phyloP scores from a whole-genome alignment of 2,797 vertebrate species.

The Fringilla coelebs region DNA sequence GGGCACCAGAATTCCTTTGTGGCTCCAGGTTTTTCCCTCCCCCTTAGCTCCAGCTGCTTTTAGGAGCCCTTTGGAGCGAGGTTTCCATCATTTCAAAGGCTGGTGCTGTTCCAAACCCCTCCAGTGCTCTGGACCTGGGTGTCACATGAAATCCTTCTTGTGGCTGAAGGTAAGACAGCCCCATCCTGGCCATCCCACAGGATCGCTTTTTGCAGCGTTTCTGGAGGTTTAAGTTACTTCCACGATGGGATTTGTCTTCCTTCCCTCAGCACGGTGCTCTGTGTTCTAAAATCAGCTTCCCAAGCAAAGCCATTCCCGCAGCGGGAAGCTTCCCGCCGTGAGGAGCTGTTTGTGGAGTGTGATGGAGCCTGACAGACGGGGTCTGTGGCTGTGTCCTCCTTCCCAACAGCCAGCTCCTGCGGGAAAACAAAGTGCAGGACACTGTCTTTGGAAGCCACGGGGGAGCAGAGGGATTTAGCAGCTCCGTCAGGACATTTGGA shows the following conservation, averaged over 20 bases:
- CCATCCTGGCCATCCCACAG: background rate
- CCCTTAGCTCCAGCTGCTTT: background rate
- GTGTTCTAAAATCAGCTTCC: background rate
- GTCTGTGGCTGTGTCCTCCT: background rate
- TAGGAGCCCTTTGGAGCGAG: fast-evolving
- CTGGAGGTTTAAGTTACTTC: background rate
- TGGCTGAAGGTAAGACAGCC: background rate
- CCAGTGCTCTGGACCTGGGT: background rate
- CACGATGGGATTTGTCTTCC: background rate
- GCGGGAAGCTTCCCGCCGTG: fast-evolving
- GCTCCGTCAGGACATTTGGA: fast-evolving
- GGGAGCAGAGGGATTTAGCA: background rate
- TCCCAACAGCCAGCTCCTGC: background rate
- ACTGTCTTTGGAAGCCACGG: background rate
- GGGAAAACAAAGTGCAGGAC: background rate
- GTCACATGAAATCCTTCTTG: background rate
- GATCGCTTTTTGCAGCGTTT: background rate
- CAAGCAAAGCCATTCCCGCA: background rate
- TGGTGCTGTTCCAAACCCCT: background rate
- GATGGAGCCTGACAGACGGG: background rate
- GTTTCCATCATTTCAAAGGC: background rate
- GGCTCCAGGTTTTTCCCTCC: background rate
- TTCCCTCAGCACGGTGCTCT: background rate
- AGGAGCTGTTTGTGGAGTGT: background rate
- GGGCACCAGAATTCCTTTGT: background rate